Conservation (phyloP, 2,113 vertebrate species). For the Choloepus hoffmanni region DNA sequence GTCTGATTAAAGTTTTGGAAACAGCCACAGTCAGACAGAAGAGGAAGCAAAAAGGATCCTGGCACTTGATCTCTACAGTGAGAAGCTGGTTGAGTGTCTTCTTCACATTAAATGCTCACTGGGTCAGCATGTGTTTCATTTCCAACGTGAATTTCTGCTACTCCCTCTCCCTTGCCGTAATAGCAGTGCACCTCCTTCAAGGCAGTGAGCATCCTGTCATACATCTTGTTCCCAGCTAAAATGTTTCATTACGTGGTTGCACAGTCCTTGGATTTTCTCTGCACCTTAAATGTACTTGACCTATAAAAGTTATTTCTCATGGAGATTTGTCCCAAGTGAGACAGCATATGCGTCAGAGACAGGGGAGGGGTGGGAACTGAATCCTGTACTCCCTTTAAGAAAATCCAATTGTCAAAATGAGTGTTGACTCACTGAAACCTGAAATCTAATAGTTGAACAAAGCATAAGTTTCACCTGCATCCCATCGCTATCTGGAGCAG, state of each 20-base stretch:
- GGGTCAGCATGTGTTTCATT: neutral
- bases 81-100: constrained; percentile 41
- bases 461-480: neutral
- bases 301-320: constrained; percentile 47
- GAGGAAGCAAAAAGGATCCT: constrained; percentile 50
- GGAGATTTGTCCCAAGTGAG: neutral
- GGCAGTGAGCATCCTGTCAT: neutral
- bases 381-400: neutral
- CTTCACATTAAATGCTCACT: neutral
- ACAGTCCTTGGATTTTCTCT: neutral
- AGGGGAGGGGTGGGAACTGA: neutral
- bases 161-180: neutral
- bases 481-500: neutral
- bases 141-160: neutral
- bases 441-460: neutral
- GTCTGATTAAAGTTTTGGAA: constrained; percentile 21
- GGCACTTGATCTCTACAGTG: constrained; percentile 24
- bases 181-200: neutral
- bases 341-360: too few relatives aligned
- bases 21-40: neutral
- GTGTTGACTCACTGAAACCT: neutral
- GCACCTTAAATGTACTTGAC: constrained; percentile 47
- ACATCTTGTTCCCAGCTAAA: constrained; percentile 16
- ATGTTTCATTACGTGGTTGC: neutral
- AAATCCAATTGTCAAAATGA: neutral